A percentile compares a stretch with the other conserved stretches of the same genome.
Evolutionary conservation across 1,140 invertebrate genomes (phyloP).

Genomic region (Drepana arcuata): DNA sequence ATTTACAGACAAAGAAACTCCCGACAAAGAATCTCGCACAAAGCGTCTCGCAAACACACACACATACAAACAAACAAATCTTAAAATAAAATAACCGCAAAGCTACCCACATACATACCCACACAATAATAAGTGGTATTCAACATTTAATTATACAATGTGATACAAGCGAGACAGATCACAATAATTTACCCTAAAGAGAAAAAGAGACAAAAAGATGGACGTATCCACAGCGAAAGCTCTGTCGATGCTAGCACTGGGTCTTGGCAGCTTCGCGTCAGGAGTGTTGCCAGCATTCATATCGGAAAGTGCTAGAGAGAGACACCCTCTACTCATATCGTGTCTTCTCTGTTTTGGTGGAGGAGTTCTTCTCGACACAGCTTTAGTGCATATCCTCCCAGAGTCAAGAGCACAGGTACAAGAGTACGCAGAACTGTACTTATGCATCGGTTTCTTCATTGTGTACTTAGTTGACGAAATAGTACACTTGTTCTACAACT

Average conservation of each 20-base stretch:
- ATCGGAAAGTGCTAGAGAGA: constrained; percentile 67
- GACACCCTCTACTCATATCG: constrained; percentile 75
- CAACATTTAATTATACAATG: too few species aligned
- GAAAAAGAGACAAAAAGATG: too few species aligned
- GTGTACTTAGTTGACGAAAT: constrained; percentile 86
- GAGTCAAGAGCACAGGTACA: constrained; percentile 77
- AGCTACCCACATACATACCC: too few species aligned
- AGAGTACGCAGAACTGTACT: constrained; percentile 77
- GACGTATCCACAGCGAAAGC: constrained; percentile 75
- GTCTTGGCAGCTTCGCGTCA: constrained; percentile 77
- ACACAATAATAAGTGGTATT: too few species aligned
- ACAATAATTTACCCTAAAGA: too few species aligned
- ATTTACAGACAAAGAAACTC: too few species aligned
- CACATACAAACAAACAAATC: too few species aligned
- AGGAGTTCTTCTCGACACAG: constrained; percentile 87
- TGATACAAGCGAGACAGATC: too few species aligned
- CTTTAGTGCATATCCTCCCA: constrained; percentile 86
- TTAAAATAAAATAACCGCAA: too few species aligned
- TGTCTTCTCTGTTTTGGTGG: constrained; percentile 85
- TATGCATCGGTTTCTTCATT: constrained; percentile 84
- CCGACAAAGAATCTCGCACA: too few species aligned
- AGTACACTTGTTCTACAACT: constrained; percentile 76
- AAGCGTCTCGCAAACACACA: too few species aligned
- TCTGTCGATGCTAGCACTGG: constrained; percentile 78
- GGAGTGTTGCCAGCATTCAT: constrained; percentile 79